Percentiles rank a stretch among this genome's conserved stretches.
Evolutionary conservation across 2,797 vertebrate species (phyloP).

Genomic region (Helarctos malayanus): DNA sequence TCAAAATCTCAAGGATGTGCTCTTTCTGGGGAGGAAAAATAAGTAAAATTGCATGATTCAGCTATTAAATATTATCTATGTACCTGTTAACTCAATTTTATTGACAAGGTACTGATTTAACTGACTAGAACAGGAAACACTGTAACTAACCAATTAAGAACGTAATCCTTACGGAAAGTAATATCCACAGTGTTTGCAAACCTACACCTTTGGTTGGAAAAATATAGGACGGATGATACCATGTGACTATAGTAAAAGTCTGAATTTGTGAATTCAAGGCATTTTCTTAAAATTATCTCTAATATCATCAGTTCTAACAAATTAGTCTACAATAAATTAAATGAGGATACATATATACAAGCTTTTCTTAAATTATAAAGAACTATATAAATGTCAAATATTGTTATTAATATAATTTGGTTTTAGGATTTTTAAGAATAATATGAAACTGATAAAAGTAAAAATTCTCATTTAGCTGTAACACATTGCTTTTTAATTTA

Average conservation of each 20-base stretch:
- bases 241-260: background rate
- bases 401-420: background rate
- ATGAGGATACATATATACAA: background rate
- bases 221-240: background rate
- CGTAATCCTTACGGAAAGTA: background rate
- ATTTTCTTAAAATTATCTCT: slow-evolving; percentile 39
- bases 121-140: background rate
- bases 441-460: background rate
- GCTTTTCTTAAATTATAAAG: slow-evolving; percentile 50
- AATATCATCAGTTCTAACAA: background rate
- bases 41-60: slow-evolving; percentile 18
- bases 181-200: background rate
- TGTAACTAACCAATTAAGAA: slow-evolving; percentile 8
- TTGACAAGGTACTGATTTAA: slow-evolving; percentile 8
- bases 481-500: slow-evolving; percentile 45
- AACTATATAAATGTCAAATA: slow-evolving; percentile 27
- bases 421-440: slow-evolving; percentile 36
- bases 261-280: slow-evolving; percentile 49
- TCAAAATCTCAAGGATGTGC: slow-evolving; percentile 48
- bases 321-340: slow-evolving; percentile 16
- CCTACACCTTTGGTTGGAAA: background rate
- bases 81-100: slow-evolving; percentile 7
- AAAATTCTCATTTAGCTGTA: slow-evolving; percentile 58
- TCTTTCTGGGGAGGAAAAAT: background rate
- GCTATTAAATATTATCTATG: background rate